phyloP scores from a whole-genome alignment of 2,888 invertebrate species.

The Drymonia ruficornis region DNA sequence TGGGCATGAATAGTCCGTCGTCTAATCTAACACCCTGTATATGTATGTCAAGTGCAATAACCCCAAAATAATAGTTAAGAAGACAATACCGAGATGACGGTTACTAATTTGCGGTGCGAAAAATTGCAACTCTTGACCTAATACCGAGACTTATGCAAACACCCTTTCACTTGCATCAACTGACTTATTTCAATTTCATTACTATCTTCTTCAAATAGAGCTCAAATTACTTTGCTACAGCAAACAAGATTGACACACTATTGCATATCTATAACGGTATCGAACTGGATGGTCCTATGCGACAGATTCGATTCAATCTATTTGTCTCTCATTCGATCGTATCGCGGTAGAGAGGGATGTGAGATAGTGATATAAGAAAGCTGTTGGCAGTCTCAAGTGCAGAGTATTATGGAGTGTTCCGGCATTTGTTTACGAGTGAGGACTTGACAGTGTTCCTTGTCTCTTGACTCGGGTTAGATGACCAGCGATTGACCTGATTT shows the following conservation, averaged over 20 bases:
- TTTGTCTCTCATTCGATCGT: not conserved
- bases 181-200: conserved; percentile 12
- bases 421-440: conserved; percentile 5
- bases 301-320: not conserved
- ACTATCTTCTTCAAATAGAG: not conserved
- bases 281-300: not conserved
- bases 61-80: not conserved
- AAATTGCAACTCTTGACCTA: conserved; percentile 5
- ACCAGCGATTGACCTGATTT: conserved; percentile 7
- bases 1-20: no score
- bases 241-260: not conserved
- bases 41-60: not conserved
- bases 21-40: no score
- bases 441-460: conserved; percentile 5
- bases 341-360: not conserved
- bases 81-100: not conserved
- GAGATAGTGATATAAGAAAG: not conserved
- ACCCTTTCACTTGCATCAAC: not conserved
- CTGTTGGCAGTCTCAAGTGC: conserved; percentile 3
- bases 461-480: not conserved
- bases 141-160: not conserved
- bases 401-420: conserved; percentile 3
- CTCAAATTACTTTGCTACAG: conserved; percentile 1
- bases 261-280: not conserved
- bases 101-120: not conserved